Evolutionary conservation across 2,888 invertebrate species (phyloP), one percentile per base, ranked within the genome.

Genomic region (Drosophila ustulata): DNA sequence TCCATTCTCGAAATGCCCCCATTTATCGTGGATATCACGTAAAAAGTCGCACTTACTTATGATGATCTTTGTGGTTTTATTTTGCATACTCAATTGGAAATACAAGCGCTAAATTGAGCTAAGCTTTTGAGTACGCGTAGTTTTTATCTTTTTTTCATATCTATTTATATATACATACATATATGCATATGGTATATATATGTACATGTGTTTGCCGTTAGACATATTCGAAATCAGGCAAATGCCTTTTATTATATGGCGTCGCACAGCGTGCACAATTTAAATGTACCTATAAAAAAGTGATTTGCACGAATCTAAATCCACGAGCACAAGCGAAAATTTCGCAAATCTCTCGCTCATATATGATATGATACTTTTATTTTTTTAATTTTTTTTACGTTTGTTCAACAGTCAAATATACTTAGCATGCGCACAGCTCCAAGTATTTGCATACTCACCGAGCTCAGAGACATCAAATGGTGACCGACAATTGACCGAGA

Each of bases 231-330:
- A 55, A 61, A 59, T 62, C 18, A 51, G 61, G 30, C 26, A 65
- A 68, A 65, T 37, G 52, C 46, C 47, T 64, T 76, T 65, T 64
- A 71, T 84, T 78, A 57, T 64, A 46, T 62, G 41, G 37, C 30
- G 62, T 50, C 39, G 50, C 53, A 53, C 74, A 53, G 51, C 32
- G 51, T 43, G 63, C 67, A 63, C 66, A 75, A 83, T 81, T 83
- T 81, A 57, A 87, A 73, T 67, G 74, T 77, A 67, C 55, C 65
- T 70, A 80, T 80, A 86, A 88, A 88, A 83, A 80, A 62, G 58
- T 78, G 83, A 88, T 88, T 83, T 83, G 81, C 87, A 75, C 81
- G 83, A 78, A 63, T 86, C 66, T 80, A 68, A 83, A 83, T 66
- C 67, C 47, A 58, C 52, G 47, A 62, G 53, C 58, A 53, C 28